Evolutionary conservation across 2,888 invertebrate species (phyloP).

Genomic region (Caenorhabditis becei): DNA sequence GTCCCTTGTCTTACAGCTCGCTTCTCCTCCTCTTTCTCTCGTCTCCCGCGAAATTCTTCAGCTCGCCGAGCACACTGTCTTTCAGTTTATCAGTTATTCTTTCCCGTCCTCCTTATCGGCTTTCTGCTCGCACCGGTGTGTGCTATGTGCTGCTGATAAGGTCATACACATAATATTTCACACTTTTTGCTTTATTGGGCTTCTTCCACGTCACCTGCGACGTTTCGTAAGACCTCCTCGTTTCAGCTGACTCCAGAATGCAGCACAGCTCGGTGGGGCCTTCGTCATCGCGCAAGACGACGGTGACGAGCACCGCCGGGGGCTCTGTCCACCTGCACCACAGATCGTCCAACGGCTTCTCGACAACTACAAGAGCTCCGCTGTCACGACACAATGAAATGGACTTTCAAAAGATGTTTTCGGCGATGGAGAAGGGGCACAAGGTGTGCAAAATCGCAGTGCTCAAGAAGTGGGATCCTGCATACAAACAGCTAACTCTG

Average conservation of each 20-base stretch:
- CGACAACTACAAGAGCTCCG: slow-evolving; percentile 25
- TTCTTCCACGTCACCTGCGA: slow-evolving; percentile 6
- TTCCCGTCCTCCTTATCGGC: slow-evolving; percentile 9
- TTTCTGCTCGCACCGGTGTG: slow-evolving; percentile 14
- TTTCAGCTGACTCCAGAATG: slow-evolving; percentile 29
- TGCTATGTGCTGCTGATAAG: slow-evolving; percentile 36
- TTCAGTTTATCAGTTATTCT: slow-evolving; percentile 24
- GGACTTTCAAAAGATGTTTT: slow-evolving; percentile 74
- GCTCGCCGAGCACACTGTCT: slow-evolving; percentile 12
- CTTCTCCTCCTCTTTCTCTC: slow-evolving; percentile 2
- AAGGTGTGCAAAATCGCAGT: slow-evolving; percentile 77
- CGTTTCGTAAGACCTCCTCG: background rate
- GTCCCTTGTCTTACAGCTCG: background rate
- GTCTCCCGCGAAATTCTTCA: background rate
- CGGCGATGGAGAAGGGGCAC: slow-evolving; percentile 77
- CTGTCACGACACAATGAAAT: slow-evolving; percentile 66
- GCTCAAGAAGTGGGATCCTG: slow-evolving; percentile 79
- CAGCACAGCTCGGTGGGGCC: slow-evolving; percentile 52
- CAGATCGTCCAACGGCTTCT: slow-evolving; percentile 40
- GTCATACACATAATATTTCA: slow-evolving; percentile 41
- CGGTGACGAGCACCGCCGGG: slow-evolving; percentile 25
- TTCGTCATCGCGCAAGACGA: slow-evolving; percentile 47
- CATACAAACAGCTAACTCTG: slow-evolving; percentile 73
- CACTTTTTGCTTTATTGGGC: slow-evolving; percentile 42
- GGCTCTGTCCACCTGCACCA: slow-evolving; percentile 57